phyloP scores from a whole-genome alignment of 1,140 invertebrate genomes.

The Drosophila malerkotliana region DNA sequence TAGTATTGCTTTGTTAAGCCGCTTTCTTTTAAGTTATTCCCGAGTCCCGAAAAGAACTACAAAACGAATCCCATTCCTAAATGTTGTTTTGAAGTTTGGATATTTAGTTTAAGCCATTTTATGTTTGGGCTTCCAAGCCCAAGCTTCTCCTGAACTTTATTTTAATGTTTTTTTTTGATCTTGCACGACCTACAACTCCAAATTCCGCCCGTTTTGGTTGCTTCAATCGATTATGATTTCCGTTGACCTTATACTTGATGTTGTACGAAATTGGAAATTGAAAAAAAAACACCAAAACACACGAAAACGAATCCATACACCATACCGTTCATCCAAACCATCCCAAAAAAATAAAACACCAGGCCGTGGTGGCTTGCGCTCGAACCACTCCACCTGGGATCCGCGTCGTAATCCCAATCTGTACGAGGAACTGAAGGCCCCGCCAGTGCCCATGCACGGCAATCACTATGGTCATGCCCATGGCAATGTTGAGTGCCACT shows the following conservation, averaged over 20 bases:
- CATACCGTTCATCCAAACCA: slow-evolving; percentile 31
- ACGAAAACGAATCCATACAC: slow-evolving; percentile 44
- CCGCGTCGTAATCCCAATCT: slow-evolving; percentile 90
- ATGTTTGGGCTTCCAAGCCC: slow-evolving; percentile 12
- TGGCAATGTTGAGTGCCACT: slow-evolving; percentile 87
- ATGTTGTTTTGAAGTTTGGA: slow-evolving; percentile 76
- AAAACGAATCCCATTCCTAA: slow-evolving; percentile 48
- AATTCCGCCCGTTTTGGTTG: slow-evolving; percentile 52
- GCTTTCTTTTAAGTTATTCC: slow-evolving; percentile 53
- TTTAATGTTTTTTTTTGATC: slow-evolving; percentile 38
- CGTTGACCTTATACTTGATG: slow-evolving; percentile 67
- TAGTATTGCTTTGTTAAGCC: slow-evolving; percentile 64
- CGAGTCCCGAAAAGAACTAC: slow-evolving; percentile 8
- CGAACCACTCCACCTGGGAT: slow-evolving; percentile 93
- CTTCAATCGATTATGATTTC: slow-evolving; percentile 60
- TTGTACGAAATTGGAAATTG: slow-evolving; percentile 80
- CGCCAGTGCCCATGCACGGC: slow-evolving; percentile 84
- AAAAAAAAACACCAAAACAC: slow-evolving; percentile 32
- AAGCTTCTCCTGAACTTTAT: slow-evolving; percentile 22
- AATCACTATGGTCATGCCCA: slow-evolving; percentile 78
- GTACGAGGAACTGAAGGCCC: slow-evolving; percentile 91
- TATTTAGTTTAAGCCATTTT: slow-evolving; percentile 14
- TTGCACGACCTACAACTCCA: slow-evolving; percentile 28
- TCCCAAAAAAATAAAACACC: slow-evolving; percentile 16
- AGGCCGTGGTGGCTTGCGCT: slow-evolving; percentile 84